Conservation (phyloP, 2,797 vertebrate genomes). For the Neosalanx taihuensis region DNA sequence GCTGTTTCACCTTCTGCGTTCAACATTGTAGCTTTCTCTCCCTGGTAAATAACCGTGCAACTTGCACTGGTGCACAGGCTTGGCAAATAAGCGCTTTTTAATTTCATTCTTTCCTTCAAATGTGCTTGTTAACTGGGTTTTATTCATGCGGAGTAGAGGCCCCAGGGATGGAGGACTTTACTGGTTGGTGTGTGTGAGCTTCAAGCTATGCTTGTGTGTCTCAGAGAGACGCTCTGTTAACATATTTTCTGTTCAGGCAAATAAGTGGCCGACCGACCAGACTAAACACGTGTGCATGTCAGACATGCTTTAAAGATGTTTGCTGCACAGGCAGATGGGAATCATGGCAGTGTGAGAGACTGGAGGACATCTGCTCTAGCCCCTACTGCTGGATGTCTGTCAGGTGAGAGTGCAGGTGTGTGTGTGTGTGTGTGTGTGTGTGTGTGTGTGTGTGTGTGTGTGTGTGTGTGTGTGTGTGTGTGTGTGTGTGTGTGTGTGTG, state of each 20-base stretch:
- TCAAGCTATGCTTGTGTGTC: constrained; percentile 23
- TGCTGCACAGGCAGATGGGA: constrained; percentile 33
- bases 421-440: constrained; percentile 30
- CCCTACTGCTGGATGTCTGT: constrained; percentile 55
- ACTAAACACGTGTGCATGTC: constrained; percentile 51
- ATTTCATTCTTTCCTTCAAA: constrained; percentile 17
- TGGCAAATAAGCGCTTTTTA: constrained; percentile 38
- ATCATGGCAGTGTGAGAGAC: constrained; percentile 21
- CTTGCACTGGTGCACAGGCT: constrained; percentile 65
- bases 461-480: constrained; percentile 32
- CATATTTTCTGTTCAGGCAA: constrained; percentile 11
- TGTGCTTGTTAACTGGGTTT: constrained; percentile 41
- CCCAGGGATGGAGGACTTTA: constrained; percentile 37
- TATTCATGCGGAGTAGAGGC: constrained; percentile 14
- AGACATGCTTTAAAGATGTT: constrained; percentile 43
- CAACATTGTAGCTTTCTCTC: constrained; percentile 33
- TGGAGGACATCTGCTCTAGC: constrained; percentile 45
- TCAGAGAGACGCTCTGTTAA: constrained; percentile 27
- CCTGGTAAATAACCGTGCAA: constrained; percentile 39
- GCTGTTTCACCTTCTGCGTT: constrained; percentile 28
- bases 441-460: constrained; percentile 26
- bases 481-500: constrained; percentile 36
- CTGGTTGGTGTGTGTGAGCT: constrained; percentile 21
- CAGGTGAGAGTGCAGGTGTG: constrained; percentile 43
- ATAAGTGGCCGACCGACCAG: constrained; percentile 34